phyloP scores from a whole-genome alignment of 35 echinoderm and acorn worm species.

The Apostichopus californicus region DNA sequence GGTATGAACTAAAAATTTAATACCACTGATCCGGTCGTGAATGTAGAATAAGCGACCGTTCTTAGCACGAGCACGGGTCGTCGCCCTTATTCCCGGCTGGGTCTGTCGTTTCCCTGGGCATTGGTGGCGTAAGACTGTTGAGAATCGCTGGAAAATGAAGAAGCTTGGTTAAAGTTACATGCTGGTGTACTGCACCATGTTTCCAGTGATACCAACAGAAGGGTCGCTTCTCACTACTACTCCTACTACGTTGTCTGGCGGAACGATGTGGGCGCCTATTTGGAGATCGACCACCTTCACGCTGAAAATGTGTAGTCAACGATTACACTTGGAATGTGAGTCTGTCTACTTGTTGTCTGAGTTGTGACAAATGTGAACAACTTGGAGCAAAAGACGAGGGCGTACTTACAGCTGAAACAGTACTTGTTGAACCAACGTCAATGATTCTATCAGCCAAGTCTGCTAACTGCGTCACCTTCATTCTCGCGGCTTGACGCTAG shows the following conservation, averaged over 20 bases:
- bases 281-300: not conserved
- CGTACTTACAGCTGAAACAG: not conserved
- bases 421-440: too few species aligned
- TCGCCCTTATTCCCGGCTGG: not conserved
- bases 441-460: constrained; percentile 24
- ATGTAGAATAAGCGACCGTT: too few species aligned
- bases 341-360: not conserved
- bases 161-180: not conserved
- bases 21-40: too few species aligned
- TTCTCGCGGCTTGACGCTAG: constrained; percentile 35
- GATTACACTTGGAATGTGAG: not conserved
- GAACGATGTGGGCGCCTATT: not conserved
- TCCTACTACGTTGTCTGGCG: not conserved
- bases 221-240: not conserved
- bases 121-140: not conserved
- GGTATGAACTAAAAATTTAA: too few species aligned
- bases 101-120: not conserved
- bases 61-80: not conserved
- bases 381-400: not conserved
- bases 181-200: not conserved
- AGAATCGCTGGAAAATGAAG: not conserved
- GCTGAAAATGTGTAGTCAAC: not conserved
- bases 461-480: constrained; percentile 6
- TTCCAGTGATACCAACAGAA: not conserved
- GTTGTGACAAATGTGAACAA: not conserved